Evolutionary conservation across 2,797 vertebrate genomes (phyloP), one percentile per base, ranked within the genome.

Genomic region (Arrhamphus sclerolepis): DNA sequence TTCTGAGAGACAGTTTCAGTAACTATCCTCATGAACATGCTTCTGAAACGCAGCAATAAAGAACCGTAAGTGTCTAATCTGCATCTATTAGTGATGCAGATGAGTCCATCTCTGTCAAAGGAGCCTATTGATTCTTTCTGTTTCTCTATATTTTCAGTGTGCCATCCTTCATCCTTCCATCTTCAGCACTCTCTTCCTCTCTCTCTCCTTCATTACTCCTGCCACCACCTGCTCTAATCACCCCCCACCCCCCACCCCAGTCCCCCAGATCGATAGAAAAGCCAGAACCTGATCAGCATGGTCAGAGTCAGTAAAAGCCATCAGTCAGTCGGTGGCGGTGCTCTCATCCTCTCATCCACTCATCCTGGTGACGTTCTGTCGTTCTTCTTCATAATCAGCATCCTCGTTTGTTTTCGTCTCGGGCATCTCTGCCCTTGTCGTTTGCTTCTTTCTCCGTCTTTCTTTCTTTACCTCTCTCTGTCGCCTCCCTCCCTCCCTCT

Each of bases 61-160:
- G 18, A 66, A 21, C 61, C 49, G 11, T 4, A 60, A 66, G 24
- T 41, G 19, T 38, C 47, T 69, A 2, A 73, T 82, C 70, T 83
- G 24, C 69, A 72, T 71, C 61, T 50, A 72, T 73, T 54, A 77
- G 74, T 38, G 52, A 85, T 60, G 82, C 71, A 70, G 78, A 82
- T 79, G 4, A 59, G 50, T 65, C n/a, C n/a, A 55, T 75, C 78
- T 75, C 79, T 62, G 52, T 87, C 81, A 86, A 88, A 80, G 76
- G 68, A 81, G 79, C 77, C 87, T 66, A 82, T 86, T 82, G 81
- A 64, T 61, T 55, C 69, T 46, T 39, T 66, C 62, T 67, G 65
- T 51, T 50, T 56, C 52, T 44, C 28, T 58, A 43, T 75, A 72
- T 72, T 38, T 70, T 78, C 70, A 68, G 54, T 1, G 26, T 64